Evolutionary conservation across 2,888 invertebrate genomes (phyloP), one percentile per base, ranked within the genome.

Genomic region (Itoplectis maculator): DNA sequence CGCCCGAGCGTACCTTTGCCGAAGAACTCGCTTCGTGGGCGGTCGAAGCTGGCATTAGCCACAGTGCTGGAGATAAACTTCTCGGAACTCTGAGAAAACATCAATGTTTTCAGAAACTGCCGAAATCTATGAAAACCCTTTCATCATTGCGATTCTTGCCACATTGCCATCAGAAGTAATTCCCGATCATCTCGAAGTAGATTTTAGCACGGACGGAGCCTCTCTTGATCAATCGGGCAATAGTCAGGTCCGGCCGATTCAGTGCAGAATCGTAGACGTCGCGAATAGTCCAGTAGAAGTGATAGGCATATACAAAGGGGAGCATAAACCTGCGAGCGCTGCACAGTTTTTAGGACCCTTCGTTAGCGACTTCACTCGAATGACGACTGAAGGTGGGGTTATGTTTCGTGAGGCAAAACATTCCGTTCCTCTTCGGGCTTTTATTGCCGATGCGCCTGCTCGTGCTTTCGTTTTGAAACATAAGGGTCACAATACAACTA

Each of bases 401-500:
- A 7, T 59, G 13, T 80, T 74, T 61, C 15, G 72, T 20, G 68
- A 51, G 8, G 74, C 37, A 74, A 61, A 49, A 49, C 35, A 29
- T 18, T 59, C 37, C 35, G 73, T 86, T 29, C 49, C 40, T 45
- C 70, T 86, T 51, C 65, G 79, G 61, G 72, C 74, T n/a, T 73
- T 86, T 35, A 78, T 83, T 59, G 84, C 85, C 65, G 86, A 88
- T 80, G 86, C 85, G 15, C 86, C 86, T 5, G 87, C 87, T 13
- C 84, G 84, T 76, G 76, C 82, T 8, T 85, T 84, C 69, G 66
- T 86, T 20, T 29, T 84, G 20, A 77, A 85, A 47, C 73, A 72
- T 18, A 84, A 81, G 80, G 70, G 82, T 4, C 87, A 87, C 65
- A 84, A 69, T 18, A 78, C 85, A 20, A 75, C 66, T n/a, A 63